Percentiles rank a stretch among this genome's conserved stretches.
These are phyloP conservation scores for Lates calcarifer DNA, from an alignment of 2,113 vertebrate genomes.

Conservation along the genomic window DNA sequence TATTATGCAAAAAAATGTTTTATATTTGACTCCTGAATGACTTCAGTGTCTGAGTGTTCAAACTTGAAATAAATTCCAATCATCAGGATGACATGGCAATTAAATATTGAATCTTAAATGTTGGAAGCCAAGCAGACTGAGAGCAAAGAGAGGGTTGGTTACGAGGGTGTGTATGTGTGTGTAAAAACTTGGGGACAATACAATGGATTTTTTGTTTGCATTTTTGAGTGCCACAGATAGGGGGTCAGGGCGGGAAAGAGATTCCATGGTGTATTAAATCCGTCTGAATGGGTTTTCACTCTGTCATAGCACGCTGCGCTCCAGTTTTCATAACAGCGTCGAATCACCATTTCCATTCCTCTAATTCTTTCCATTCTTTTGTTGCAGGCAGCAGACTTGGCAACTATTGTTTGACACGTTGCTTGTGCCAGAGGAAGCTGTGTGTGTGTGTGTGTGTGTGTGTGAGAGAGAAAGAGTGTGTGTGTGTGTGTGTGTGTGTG, in stretches of 20 bases:
- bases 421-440: constrained; percentile 52
- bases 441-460: constrained; percentile 26
- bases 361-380: constrained; percentile 70
- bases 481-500: constrained; percentile 20
- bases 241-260: constrained; percentile 12
- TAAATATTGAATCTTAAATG: constrained; percentile 36
- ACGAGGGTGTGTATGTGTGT: not conserved
- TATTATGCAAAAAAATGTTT: constrained; percentile 11
- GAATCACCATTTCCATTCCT: constrained; percentile 75
- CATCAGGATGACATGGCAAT: constrained; percentile 23
- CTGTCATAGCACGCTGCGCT: constrained; percentile 39
- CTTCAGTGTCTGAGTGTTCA: not conserved
- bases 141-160: not conserved
- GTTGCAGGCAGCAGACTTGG: constrained; percentile 64
- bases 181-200: constrained; percentile 27
- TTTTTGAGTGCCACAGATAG: constrained; percentile 47
- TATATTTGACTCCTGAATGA: constrained; percentile 5
- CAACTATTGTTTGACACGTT: constrained; percentile 64
- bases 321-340: constrained; percentile 58
- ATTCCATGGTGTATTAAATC: constrained; percentile 56
- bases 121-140: constrained; percentile 14
- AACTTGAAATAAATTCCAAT: constrained; percentile 30
- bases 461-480: not conserved
- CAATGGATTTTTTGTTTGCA: constrained; percentile 50
- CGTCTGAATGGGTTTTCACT: constrained; percentile 62